Evolutionary conservation across 2,888 invertebrate species (phyloP).

Genomic region (Heliconius hortense): DNA sequence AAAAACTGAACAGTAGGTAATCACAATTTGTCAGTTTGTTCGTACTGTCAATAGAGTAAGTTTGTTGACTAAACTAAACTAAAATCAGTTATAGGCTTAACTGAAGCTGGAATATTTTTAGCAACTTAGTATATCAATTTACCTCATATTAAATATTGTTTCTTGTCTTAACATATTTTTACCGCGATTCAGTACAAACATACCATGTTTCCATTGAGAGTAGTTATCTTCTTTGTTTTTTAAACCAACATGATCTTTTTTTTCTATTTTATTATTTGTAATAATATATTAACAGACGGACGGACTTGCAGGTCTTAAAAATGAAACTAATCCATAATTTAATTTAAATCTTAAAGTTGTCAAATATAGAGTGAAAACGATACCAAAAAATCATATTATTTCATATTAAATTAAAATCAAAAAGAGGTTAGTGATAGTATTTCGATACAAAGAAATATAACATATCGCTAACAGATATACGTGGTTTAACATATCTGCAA

Average conservation of each 20-base stretch:
- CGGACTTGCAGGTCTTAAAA: background rate
- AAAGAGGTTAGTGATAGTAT: background rate
- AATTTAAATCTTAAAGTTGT: background rate
- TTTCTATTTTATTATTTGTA: background rate
- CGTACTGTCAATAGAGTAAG: background rate
- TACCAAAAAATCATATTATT: background rate
- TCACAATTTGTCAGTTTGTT: slow-evolving; percentile 20
- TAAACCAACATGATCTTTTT: too few relatives aligned
- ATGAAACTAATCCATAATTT: background rate
- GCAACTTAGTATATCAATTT: background rate
- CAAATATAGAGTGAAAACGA: background rate
- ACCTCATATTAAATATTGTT: background rate
- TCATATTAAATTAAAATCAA: background rate
- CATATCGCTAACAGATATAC: background rate
- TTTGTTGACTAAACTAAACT: background rate
- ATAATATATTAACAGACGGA: background rate
- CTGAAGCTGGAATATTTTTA: background rate
- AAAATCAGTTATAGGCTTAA: background rate
- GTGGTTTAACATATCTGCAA: background rate
- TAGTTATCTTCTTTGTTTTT: background rate
- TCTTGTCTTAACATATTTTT: background rate
- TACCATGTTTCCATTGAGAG: background rate
- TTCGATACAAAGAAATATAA: background rate
- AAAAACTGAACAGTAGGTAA: slow-evolving; percentile 34
- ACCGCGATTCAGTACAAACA: background rate